Evolutionary conservation across 1,140 invertebrate species (phyloP).

Genomic region (Leptonema lineaticorne): DNA sequence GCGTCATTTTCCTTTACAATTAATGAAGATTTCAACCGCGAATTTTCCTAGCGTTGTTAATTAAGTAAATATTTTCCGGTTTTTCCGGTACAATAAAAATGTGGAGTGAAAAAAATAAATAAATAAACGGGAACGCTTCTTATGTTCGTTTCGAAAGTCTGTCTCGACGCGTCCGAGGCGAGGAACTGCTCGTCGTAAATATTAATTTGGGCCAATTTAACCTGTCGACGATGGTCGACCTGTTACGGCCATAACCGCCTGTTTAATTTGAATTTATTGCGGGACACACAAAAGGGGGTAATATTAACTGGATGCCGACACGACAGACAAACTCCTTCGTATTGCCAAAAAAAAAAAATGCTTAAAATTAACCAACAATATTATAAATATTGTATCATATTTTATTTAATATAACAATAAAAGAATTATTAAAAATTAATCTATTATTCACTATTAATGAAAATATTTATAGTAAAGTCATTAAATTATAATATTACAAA

Average conservation of each 20-base stretch:
- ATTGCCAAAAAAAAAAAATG: too few relatives aligned
- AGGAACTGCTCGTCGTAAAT: constrained; percentile 22
- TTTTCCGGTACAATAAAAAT: neutral
- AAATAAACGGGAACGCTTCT: neutral
- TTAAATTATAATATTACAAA: too few relatives aligned
- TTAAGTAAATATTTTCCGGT: neutral
- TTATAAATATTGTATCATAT: too few relatives aligned
- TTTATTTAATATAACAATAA: too few relatives aligned
- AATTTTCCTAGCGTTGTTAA: neutral
- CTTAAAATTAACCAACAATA: too few relatives aligned
- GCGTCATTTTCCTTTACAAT: too few relatives aligned
- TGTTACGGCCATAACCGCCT: constrained; percentile 21
- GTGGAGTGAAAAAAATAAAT: neutral
- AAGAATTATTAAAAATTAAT: too few relatives aligned
- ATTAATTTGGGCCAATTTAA: constrained; percentile 32
- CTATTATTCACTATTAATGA: too few relatives aligned
- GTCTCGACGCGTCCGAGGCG: constrained; percentile 17
- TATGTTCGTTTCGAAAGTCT: neutral
- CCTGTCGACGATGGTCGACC: constrained; percentile 25
- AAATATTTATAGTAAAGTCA: too few relatives aligned
- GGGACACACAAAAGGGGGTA: constrained; percentile 27
- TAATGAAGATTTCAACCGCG: too few relatives aligned
- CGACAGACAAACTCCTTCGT: too few relatives aligned
- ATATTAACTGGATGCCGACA: constrained; percentile 26
- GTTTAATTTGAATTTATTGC: constrained; percentile 31